Evolutionary conservation across 2,113 vertebrate genomes (phyloP).

Genomic region (Pycnonotus jocosus): DNA sequence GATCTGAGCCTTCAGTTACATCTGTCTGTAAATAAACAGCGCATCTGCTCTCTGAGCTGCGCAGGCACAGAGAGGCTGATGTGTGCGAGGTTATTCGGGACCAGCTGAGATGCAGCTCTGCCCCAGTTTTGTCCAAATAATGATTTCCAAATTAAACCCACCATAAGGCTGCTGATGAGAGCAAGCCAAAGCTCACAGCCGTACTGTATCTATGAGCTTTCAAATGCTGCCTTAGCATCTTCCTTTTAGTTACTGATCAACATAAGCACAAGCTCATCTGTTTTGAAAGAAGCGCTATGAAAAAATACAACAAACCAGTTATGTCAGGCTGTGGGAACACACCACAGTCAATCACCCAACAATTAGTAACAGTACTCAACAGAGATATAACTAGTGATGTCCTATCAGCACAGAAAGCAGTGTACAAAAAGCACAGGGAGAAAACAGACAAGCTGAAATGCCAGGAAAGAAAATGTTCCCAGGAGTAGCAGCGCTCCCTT

Average conservation of each 20-base stretch:
- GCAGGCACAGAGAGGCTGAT: not conserved
- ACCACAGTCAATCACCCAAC: not conserved
- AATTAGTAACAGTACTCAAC: not conserved
- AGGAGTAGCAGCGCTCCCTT: not conserved
- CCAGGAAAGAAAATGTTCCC: not conserved
- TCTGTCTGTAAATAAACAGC: not conserved
- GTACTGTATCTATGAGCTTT: not conserved
- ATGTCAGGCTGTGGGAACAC: not conserved
- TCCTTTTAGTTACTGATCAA: not conserved
- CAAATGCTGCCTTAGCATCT: not conserved
- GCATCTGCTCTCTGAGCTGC: not conserved
- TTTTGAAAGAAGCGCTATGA: not conserved
- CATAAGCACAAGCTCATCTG: not conserved
- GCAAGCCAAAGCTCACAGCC: not conserved
- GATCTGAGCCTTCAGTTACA: not conserved
- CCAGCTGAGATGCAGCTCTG: conserved; percentile 3
- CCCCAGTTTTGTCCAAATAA: not conserved
- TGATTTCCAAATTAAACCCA: conserved; percentile 22
- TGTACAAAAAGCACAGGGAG: not conserved
- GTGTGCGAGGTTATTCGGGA: not conserved
- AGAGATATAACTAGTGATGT: not conserved
- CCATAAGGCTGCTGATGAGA: not conserved
- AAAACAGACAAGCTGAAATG: not conserved
- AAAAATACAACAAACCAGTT: not conserved
- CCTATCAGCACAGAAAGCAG: not conserved